phyloP scores from a whole-genome alignment of 2,113 vertebrate species.

The Vombatus ursinus region DNA sequence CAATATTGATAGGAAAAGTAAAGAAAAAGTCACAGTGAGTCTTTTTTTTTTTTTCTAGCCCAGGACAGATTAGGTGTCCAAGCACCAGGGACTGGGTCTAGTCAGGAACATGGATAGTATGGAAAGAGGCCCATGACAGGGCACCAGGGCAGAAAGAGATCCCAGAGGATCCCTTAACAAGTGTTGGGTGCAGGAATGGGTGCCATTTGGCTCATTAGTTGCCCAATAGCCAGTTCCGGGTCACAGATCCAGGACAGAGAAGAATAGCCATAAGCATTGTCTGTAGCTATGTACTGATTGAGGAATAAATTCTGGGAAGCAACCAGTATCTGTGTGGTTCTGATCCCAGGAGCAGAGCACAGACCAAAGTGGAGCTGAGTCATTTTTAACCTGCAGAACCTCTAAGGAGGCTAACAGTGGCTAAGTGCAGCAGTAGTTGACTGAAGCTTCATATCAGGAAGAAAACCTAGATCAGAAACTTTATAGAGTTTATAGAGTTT shows the following conservation, averaged over 20 bases:
- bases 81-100: background rate
- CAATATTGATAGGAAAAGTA: background rate
- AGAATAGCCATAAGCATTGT: background rate
- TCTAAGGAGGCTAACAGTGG: background rate
- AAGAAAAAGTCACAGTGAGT: background rate
- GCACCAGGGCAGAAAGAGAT: background rate
- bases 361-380: background rate
- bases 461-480: background rate
- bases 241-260: background rate
- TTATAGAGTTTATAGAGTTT: background rate
- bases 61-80: background rate
- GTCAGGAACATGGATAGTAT: background rate
- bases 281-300: background rate
- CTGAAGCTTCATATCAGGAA: background rate
- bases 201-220: background rate
- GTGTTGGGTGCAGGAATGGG: background rate
- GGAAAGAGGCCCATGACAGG: background rate
- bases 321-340: background rate
- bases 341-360: background rate
- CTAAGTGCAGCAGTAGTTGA: background rate
- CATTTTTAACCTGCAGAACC: background rate
- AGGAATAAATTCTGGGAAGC: background rate
- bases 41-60: background rate
- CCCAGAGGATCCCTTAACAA: background rate
- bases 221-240: background rate